A percentile compares a stretch with the other conserved stretches of the same genome.
Evolutionary conservation across 2,888 invertebrate genomes (phyloP).

Genomic region (Dinocampus coccinellae): DNA sequence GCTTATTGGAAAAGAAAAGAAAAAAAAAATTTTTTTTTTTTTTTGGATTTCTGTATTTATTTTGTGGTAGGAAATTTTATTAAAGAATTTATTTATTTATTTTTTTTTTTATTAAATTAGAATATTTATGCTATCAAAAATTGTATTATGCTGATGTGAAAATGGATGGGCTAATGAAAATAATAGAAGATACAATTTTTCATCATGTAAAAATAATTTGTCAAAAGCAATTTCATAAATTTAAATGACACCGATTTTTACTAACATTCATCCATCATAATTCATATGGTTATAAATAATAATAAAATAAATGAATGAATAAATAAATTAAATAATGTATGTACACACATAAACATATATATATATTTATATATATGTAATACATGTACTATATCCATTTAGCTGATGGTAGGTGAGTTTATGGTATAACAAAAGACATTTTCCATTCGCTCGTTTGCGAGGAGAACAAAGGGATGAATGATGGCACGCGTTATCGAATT

Average conservation of each 20-base stretch:
- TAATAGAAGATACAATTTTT: background rate
- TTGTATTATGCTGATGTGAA: background rate
- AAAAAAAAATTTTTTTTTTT: background rate
- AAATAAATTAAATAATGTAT: background rate
- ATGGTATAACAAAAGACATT: constrained; percentile 16
- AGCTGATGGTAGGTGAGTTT: constrained; percentile 2
- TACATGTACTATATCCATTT: background rate
- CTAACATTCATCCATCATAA: background rate
- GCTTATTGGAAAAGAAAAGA: background rate
- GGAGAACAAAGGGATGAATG: constrained; percentile 24
- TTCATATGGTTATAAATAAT: background rate
- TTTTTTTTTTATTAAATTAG: too few species aligned
- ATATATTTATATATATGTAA: background rate
- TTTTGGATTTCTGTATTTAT: too few species aligned
- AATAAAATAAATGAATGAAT: too few species aligned
- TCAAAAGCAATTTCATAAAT: background rate
- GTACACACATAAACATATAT: background rate
- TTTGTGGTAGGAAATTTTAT: background rate
- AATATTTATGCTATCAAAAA: too few species aligned
- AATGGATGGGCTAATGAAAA: background rate
- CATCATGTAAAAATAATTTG: constrained; percentile 1
- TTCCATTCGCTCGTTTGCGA: constrained; percentile 4
- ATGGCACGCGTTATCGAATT: constrained; percentile 30
- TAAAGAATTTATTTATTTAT: background rate
- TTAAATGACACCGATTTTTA: background rate